Conservation (phyloP, 1,140 invertebrate species). For the Tetramorium alpestre region DNA sequence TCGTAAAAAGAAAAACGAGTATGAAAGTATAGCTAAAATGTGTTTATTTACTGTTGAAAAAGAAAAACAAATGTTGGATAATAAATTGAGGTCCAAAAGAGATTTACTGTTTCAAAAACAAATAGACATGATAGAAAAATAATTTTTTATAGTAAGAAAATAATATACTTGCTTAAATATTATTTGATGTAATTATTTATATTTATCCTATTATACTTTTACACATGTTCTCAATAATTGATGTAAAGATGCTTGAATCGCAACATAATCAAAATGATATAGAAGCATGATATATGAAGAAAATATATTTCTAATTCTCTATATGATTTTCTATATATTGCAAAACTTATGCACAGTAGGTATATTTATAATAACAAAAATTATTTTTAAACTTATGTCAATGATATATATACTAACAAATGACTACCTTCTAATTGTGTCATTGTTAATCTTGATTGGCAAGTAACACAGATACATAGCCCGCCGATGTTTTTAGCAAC, state of each 20-base stretch:
- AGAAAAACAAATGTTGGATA: constrained; percentile 49
- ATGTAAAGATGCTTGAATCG: background rate
- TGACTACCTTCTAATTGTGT: background rate
- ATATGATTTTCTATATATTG: background rate
- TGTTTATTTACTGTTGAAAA: constrained; percentile 69
- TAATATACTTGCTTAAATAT: background rate
- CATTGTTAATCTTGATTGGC: background rate
- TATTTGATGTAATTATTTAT: background rate
- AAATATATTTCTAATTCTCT: constrained; percentile 5
- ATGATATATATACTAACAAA: background rate
- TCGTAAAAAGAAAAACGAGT: no score
- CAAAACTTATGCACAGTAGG: background rate
- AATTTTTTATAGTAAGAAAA: constrained; percentile 2
- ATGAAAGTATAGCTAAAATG: background rate
- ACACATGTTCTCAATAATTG: background rate
- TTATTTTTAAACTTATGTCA: constrained; percentile 6
- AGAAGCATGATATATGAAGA: background rate
- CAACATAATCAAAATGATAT: background rate
- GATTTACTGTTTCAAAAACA: constrained; percentile 8
- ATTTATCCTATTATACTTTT: background rate
- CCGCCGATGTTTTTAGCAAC: constrained; percentile 5
- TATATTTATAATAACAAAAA: background rate
- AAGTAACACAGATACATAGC: constrained; percentile 23
- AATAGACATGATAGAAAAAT: background rate
- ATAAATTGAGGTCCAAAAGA: constrained; percentile 73